These are phyloP conservation scores for Sylvilagus floridanus DNA, from an alignment of 2,797 vertebrate genomes.

Conservation along the genomic window DNA sequence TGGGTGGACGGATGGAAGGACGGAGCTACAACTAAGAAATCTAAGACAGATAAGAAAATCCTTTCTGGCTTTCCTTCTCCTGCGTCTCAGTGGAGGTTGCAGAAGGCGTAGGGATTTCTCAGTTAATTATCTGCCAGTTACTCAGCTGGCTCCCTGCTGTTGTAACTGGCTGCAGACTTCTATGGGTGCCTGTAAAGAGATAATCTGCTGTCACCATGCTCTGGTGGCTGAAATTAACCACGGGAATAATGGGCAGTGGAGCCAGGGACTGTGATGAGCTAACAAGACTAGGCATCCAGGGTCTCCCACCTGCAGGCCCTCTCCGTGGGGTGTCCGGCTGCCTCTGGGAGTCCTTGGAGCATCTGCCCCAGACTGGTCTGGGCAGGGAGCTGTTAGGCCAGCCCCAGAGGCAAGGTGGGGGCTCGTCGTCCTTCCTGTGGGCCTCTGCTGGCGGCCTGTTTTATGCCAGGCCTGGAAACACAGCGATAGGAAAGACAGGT, in stretches of 20 bases:
- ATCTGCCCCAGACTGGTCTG: neutral
- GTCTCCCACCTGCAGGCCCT: neutral
- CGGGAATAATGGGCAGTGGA: neutral
- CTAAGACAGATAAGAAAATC: too few relatives aligned
- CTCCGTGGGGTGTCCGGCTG: neutral
- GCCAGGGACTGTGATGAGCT: neutral
- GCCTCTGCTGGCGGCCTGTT: neutral
- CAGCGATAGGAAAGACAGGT: neutral
- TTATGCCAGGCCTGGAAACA: neutral
- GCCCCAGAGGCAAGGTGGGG: neutral
- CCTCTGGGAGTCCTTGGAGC: neutral
- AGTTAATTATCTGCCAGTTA: conserved; percentile 62
- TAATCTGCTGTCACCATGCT: neutral
- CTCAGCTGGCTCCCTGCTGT: conserved; percentile 43
- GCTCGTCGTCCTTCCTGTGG: neutral
- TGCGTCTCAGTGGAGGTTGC: neutral
- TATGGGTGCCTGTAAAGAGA: neutral
- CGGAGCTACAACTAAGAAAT: too few relatives aligned
- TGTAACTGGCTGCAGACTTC: conserved; percentile 1
- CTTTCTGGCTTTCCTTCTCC: neutral
- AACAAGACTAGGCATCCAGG: neutral
- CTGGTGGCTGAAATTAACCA: neutral
- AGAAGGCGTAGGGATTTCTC: conserved; percentile 41
- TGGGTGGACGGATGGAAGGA: neutral
- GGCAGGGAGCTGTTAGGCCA: neutral